Evolutionary conservation across 92 coral and sea anemone genomes (phyloP), one percentile per base, ranked within the genome.

Genomic region (Epizoanthus rinbou): DNA sequence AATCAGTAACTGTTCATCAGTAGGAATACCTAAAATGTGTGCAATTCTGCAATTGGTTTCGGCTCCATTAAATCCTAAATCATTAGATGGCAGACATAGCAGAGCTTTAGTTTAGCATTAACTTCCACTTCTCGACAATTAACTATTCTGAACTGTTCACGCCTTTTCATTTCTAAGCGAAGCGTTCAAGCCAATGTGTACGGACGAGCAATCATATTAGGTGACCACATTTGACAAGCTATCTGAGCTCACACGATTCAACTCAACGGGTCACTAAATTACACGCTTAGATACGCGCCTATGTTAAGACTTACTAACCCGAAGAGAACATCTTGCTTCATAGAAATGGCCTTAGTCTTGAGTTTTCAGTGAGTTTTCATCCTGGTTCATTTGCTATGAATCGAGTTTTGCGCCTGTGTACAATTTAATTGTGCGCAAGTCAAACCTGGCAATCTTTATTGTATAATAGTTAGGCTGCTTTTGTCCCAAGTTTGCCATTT

Each of bases 281-380:
- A 11, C 35, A 62, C 71, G 56, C 82, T 62, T 41, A 9, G 15
- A 39, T 60, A 35, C 25, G 37, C 47, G 69, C 41, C 41, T 60
- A 22, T 78, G 82, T 37, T 37, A 11, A 76, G 45, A 60, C 17
- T 39, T 57, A 78, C 14, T 41, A 43, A 60, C 70, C 70, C 58
- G 16, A 15, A 37, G 45, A 15, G 45, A 62, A 19, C 10, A 59
- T 25, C 16, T 37, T 21, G 57, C 37, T 78, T 37, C 82, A 78
- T 21, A 22, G 82, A 25, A 59, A 41, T 59, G 82, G 39, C 56
- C 3, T 33, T 21, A 59, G 64, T n/a, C 82, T 62, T 39, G 58
- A 60, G 70, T 78, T 62, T 78, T 78, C 82, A 60, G 22, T 78
- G 82, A 78, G 64, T 62, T 78, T 21, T 11, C 17, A 9, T 13